These are phyloP conservation scores for Eidolon helvum DNA, from an alignment of 2,113 vertebrate species.

Conservation along the genomic window DNA sequence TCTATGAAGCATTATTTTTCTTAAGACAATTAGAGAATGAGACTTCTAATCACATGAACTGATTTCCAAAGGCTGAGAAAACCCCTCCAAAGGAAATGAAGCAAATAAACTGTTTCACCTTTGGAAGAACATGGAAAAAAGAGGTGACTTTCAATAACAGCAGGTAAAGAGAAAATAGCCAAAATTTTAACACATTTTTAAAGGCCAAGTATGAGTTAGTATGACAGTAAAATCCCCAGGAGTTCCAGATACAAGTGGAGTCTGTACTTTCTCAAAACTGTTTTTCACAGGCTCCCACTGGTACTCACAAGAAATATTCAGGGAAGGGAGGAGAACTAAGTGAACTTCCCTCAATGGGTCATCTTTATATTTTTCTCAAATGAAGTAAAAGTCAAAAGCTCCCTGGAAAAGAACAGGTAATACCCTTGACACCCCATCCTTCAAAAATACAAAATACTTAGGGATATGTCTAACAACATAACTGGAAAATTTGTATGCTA, in stretches of 20 bases:
- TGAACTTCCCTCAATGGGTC: not conserved
- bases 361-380: not conserved
- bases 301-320: not conserved
- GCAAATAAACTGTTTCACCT: not conserved
- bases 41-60: not conserved
- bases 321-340: not conserved
- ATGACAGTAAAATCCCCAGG: not conserved
- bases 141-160: not conserved
- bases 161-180: not conserved
- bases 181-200: not conserved
- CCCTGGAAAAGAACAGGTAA: not conserved
- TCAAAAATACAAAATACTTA: not conserved
- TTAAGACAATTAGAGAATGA: not conserved
- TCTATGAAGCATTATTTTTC: not conserved
- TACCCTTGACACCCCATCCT: fast-evolving
- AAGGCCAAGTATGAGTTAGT: not conserved
- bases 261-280: not conserved
- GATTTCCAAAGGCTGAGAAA: constrained; percentile 34
- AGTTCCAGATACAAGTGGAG: not conserved
- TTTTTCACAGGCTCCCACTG: not conserved
- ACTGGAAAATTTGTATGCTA: not conserved
- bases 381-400: not conserved
- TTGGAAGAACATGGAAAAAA: not conserved
- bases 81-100: not conserved
- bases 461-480: not conserved